Conservation (phyloP, 2,113 vertebrate genomes). For the Probosciger aterrimus region DNA sequence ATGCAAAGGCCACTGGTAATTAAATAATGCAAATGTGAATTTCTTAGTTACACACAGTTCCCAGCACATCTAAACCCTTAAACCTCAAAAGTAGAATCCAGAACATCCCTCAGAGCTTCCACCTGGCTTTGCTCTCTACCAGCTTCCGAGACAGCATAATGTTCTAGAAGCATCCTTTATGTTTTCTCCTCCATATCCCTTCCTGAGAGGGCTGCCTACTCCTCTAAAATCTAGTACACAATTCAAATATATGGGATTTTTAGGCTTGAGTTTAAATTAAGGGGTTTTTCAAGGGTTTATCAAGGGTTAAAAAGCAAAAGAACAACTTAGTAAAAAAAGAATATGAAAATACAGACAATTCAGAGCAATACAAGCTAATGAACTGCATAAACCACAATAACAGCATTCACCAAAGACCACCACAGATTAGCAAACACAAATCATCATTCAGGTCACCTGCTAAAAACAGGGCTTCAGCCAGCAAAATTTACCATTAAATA, state of each 20-base stretch:
- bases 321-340: not conserved
- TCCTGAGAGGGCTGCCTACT: not conserved
- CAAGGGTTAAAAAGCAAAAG: not conserved
- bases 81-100: not conserved
- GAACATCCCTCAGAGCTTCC: not conserved
- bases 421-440: not conserved
- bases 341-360: not conserved
- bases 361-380: not conserved
- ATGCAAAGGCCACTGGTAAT: not conserved
- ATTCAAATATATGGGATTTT: not conserved
- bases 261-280: not conserved
- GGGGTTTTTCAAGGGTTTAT: rapidly evolving
- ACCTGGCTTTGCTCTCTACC: not conserved
- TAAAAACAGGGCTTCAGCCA: not conserved
- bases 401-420: not conserved
- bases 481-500: not conserved
- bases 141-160: not conserved
- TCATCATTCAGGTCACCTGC: not conserved
- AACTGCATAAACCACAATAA: not conserved
- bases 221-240: not conserved
- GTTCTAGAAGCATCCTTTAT: not conserved
- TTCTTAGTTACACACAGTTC: not conserved
- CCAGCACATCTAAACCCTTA: not conserved
- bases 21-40: not conserved
- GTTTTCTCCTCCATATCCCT: not conserved